Conservation (phyloP, 2,888 invertebrate genomes). For the Drosophila borborema region DNA sequence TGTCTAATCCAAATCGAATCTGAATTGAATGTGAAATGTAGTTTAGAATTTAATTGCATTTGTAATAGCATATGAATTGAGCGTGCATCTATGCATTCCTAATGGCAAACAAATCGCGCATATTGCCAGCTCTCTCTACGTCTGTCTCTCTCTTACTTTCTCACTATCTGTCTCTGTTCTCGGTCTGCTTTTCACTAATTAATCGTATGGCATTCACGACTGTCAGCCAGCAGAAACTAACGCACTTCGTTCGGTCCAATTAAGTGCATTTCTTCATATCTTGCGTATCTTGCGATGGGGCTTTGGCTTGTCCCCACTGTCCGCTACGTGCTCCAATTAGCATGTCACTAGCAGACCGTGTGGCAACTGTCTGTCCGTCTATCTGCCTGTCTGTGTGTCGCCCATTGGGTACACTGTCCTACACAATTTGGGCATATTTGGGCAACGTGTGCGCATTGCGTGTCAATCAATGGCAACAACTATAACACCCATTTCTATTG, state of each 20-base stretch:
- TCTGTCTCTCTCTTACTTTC: neutral
- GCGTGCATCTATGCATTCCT: slow-evolving; percentile 8
- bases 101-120: slow-evolving; percentile 16
- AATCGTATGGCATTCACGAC: slow-evolving; percentile 61
- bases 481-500: slow-evolving; percentile 40
- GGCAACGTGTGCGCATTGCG: slow-evolving; percentile 65
- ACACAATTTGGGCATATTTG: slow-evolving; percentile 47
- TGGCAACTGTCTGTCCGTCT: slow-evolving; percentile 3
- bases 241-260: slow-evolving; percentile 60
- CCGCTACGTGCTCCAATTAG: slow-evolving; percentile 73
- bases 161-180: neutral
- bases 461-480: slow-evolving; percentile 68
- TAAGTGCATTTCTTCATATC: slow-evolving; percentile 72
- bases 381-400: neutral
- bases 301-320: slow-evolving; percentile 9
- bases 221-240: slow-evolving; percentile 16
- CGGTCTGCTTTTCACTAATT: slow-evolving; percentile 62
- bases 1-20: slow-evolving; percentile 16
- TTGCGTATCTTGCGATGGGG: slow-evolving; percentile 13
- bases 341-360: slow-evolving; percentile 38
- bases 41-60: slow-evolving; percentile 16
- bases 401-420: slow-evolving; percentile 30
- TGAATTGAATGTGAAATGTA: slow-evolving; percentile 7
- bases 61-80: slow-evolving; percentile 10
- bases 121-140: neutral